These are phyloP conservation scores for Tauraco erythrolophus DNA, from an alignment of 2,113 vertebrate genomes.

Conservation along the genomic window DNA sequence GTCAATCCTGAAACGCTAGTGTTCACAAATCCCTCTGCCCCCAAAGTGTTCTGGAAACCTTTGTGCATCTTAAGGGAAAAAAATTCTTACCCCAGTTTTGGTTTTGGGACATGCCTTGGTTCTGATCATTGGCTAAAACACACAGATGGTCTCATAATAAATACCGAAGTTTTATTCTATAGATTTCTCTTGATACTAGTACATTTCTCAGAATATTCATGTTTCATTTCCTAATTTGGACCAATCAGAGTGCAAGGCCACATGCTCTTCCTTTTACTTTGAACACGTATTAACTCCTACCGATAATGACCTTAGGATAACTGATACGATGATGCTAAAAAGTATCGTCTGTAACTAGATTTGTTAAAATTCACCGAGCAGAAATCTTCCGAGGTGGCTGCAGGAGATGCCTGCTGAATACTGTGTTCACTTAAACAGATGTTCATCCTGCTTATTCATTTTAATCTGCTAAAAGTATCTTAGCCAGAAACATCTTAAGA, in stretches of 20 bases:
- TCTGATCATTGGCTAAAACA: background rate
- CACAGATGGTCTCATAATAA: background rate
- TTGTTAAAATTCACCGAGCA: background rate
- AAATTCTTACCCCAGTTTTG: too few species aligned
- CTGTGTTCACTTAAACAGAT: background rate
- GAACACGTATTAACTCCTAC: background rate
- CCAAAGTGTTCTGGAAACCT: background rate
- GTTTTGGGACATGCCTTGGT: background rate
- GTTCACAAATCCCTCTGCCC: background rate
- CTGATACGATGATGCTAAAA: background rate
- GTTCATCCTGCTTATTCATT: slow-evolving; percentile 36
- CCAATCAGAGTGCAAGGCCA: background rate
- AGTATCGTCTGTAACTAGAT: background rate
- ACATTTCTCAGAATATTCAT: background rate
- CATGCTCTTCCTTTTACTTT: background rate
- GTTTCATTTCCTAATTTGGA: background rate
- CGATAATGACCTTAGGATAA: background rate
- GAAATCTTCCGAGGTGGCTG: background rate
- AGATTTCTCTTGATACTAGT: background rate
- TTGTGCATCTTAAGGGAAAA: background rate
- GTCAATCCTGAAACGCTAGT: background rate
- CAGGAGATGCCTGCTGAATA: background rate
- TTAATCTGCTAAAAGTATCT: slow-evolving; percentile 48
- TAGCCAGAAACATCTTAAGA: slow-evolving; percentile 44
- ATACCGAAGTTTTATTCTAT: background rate